Base-by-base conservation (phyloP, 2,113 vertebrate species). In the Ascaphus truei region DNA sequence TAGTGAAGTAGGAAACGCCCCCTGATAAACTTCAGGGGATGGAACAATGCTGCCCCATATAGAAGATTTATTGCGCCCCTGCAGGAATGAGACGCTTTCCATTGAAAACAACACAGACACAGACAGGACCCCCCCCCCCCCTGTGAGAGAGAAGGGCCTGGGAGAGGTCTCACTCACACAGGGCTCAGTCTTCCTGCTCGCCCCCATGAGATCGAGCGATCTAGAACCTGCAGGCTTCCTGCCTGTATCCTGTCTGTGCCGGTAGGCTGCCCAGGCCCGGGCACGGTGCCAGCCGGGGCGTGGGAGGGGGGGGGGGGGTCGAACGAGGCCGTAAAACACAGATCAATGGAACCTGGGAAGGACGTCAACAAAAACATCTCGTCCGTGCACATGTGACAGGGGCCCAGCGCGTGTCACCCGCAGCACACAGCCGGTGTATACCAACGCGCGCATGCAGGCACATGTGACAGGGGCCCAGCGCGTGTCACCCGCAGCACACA, bases 211-310 rank as follows among this genome's bases (percentile, higher is more conserved):
- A 71, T 57, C 15, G 33, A 45, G 68, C 12, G 68, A 63, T 72
- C 68, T 63, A 63, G 43, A 63, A 72, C 58, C 68, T 63, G 59
- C 68, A 62, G 68, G 50, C 68, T 63, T 62, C 68, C 68, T 62
- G 68, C 11, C 60, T 47, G 41, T 57, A 72, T 63, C 58, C 60
- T 45, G 59, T 72, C 59, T 63, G 36, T 34, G 22, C 52, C 36
- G 59, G 59, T 45, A n/a, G 4, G 37, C 68, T 57, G 68, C 68
- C 60, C 61, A 23, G 5, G 31, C 22, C 11, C 26, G 22, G 45
- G 60, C 58, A 56, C 9, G 36, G 9, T 9, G 7, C 9, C 36
- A 8, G 31, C 22, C 11, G 34, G 22, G 45, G 60, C 58, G 50
- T 26, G 37, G 41, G 50, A 18, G 43, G 59, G 59, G 34, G 39